A percentile compares a stretch with the other conserved stretches of the same genome.
Conservation (phyloP, 2,888 invertebrate genomes). For the Nymphalis urticae region DNA sequence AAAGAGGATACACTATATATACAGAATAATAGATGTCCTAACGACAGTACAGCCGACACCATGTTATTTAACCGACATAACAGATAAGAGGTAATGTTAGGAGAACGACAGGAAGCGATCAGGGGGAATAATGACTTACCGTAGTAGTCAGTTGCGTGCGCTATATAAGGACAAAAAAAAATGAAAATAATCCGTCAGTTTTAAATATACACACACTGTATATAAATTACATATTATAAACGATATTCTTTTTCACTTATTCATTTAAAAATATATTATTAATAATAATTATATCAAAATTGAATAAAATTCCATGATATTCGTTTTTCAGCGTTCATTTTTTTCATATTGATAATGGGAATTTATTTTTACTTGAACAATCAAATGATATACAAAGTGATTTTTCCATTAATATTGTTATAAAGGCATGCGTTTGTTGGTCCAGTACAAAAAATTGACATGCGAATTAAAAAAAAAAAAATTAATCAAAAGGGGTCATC, state of each 20-base stretch:
- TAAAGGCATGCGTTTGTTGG: slow-evolving; percentile 56
- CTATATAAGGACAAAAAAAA: slow-evolving; percentile 82
- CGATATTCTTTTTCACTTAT: slow-evolving; percentile 5
- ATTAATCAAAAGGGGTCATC: background rate
- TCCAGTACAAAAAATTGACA: slow-evolving; percentile 48
- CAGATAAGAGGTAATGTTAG: slow-evolving; percentile 55
- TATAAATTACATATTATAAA: slow-evolving; percentile 26
- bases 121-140: slow-evolving; percentile 95
- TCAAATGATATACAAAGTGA: slow-evolving; percentile 58
- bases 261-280: background rate
- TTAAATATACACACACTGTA: slow-evolving; percentile 41
- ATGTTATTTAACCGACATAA: slow-evolving; percentile 62
- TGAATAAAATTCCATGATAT: slow-evolving; percentile 19
- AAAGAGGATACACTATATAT: slow-evolving; percentile 66
- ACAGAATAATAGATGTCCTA: slow-evolving; percentile 60
- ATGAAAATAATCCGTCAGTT: slow-evolving; percentile 71
- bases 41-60: slow-evolving; percentile 68
- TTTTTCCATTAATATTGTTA: slow-evolving; percentile 49
- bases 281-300: background rate
- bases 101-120: slow-evolving; percentile 62
- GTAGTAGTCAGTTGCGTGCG: slow-evolving; percentile 99
- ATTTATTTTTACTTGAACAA: slow-evolving; percentile 25
- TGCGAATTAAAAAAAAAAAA: slow-evolving; percentile 37
- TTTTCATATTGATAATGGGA: background rate
- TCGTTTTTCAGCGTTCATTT: background rate